Base-by-base conservation (phyloP, 2,113 vertebrate species). In the Nestor notabilis region DNA sequence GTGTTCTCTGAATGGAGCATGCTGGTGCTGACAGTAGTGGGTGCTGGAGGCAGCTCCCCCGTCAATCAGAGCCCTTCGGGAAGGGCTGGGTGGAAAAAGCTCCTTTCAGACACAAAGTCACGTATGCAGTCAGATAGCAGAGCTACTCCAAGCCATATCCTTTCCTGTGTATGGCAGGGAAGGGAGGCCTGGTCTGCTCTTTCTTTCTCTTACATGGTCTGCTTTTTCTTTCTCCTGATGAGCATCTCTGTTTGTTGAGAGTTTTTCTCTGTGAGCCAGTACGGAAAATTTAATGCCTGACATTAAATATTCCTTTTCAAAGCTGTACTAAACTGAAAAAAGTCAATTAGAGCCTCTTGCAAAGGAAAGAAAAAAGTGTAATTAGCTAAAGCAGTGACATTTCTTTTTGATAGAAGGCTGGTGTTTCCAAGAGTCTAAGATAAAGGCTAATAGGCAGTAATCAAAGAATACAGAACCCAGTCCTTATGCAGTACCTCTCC, bases 221-320 rank as follows among this genome's bases (percentile, higher is more conserved):
- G 78, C 37, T 11, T 92, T 81, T 87, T 83, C 52, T 60, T 91
- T 71, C 44, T 87, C 61, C 37, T 31, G 12, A 70, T 41, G 50
- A 93, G 72, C 43, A 49, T 80, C 49, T 89, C 64, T 76, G 47
- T 33, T 58, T 24, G 56, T 35, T 28, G 64, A 95, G 80, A 93
- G 90, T 71, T 80, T 85, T 90, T 60, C 64, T 91, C 61, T 91
- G 69, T 58, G 79, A 94, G 63, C 68, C 65, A 81, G 39, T 89
- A 63, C 64, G 84, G 80, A 92, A 95, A 92, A 79, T 96, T 89
- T 72, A 87, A 56, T 91, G 70, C 60, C 77, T 96, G 94, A 87
- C 94, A 96, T 95, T 96, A 96, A 96, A 92, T 91, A 96, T 92
- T 92, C 72, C 81, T 89, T 95, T 96, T 89, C 77, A 93, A 92